phyloP scores from a whole-genome alignment of 2,888 invertebrate genomes.

The Boloria euphrosyne region DNA sequence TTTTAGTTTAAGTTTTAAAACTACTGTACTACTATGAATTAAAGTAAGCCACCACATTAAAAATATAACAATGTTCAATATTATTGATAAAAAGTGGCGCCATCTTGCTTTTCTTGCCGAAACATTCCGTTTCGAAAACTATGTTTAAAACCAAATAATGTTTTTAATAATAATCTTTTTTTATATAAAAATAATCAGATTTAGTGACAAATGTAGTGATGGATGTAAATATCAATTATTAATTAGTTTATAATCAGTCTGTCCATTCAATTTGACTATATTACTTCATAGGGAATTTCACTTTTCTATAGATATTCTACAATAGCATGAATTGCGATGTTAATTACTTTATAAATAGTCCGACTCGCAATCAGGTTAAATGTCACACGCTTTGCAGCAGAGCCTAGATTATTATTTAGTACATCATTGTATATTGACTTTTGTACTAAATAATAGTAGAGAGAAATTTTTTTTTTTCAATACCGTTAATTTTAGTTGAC shows the following conservation, averaged over 20 bases:
- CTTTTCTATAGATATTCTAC: conserved; percentile 15
- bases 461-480: no score
- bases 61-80: neutral
- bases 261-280: conserved; percentile 28
- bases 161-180: conserved; percentile 3
- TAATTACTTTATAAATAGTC: neutral
- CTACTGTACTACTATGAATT: conserved; percentile 1
- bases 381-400: no score
- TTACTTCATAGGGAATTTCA: conserved; percentile 3
- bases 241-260: conserved; percentile 38
- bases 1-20: neutral
- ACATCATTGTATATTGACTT: no score
- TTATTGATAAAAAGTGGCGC: conserved; percentile 10
- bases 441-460: no score
- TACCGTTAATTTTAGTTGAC: no score
- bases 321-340: neutral
- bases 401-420: no score
- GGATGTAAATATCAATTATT: conserved; percentile 22
- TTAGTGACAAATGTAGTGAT: conserved; percentile 16
- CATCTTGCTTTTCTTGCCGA: conserved; percentile 30
- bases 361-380: neutral
- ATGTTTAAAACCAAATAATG: neutral
- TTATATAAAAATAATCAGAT: conserved; percentile 24
- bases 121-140: conserved; percentile 12
- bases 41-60: neutral